Evolutionary conservation across 2,888 invertebrate species (phyloP).

Genomic region (Phragmatobia fuliginosa): DNA sequence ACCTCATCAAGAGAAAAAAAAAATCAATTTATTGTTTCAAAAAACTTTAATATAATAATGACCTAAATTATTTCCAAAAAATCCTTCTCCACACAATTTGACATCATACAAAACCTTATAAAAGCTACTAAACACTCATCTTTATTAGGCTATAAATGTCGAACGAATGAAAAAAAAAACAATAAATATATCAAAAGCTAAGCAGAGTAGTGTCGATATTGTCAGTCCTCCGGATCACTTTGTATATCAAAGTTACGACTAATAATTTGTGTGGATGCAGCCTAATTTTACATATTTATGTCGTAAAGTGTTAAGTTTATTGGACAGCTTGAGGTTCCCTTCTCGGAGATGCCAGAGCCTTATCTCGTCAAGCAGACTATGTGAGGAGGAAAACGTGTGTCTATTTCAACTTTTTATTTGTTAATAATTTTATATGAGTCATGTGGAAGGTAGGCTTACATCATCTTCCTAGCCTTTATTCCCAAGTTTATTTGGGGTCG

Average conservation of each 20-base stretch:
- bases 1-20: not conserved
- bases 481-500: too few relatives aligned
- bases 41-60: constrained; percentile 2
- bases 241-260: constrained; percentile 29
- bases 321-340: constrained; percentile 8
- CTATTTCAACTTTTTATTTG: not conserved
- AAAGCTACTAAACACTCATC: constrained; percentile 81
- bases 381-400: not conserved
- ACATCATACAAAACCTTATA: constrained; percentile 74
- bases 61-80: constrained; percentile 19
- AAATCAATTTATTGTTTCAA: not conserved
- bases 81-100: constrained; percentile 56
- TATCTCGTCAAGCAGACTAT: not conserved
- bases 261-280: constrained; percentile 21
- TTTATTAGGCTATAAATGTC: constrained; percentile 80
- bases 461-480: too few relatives aligned
- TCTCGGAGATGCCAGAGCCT: not conserved
- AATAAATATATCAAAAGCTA: constrained; percentile 77
- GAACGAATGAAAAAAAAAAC: constrained; percentile 67
- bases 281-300: constrained; percentile 28
- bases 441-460: not conserved
- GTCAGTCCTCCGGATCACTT: constrained; percentile 44
- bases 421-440: not conserved
- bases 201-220: constrained; percentile 55
- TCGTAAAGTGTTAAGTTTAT: constrained; percentile 26